These are phyloP conservation scores for Aleiodes testaceus DNA, from an alignment of 2,888 invertebrate species.

Conservation along the genomic window DNA sequence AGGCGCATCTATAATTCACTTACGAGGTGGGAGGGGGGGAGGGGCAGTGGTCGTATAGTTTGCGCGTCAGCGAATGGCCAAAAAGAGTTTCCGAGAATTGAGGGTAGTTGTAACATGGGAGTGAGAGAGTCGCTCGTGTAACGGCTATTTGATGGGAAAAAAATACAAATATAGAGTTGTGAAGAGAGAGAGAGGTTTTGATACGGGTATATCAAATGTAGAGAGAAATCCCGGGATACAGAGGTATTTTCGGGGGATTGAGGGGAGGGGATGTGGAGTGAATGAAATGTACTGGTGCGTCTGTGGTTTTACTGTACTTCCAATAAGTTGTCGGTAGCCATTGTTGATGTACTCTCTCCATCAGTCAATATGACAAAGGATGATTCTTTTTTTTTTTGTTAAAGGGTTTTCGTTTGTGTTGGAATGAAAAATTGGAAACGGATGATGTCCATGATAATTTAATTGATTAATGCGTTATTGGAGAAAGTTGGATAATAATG, in stretches of 20 bases:
- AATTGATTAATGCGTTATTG: too few species aligned
- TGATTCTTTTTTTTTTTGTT: too few species aligned
- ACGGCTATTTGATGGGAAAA: conserved; percentile 40
- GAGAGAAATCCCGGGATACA: conserved; percentile 15
- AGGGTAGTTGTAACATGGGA: neutral
- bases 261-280: conserved; percentile 25
- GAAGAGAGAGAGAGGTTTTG: conserved; percentile 1
- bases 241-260: conserved; percentile 24
- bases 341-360: neutral
- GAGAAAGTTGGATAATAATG: too few species aligned
- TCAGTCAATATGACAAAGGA: neutral
- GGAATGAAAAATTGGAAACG: too few species aligned
- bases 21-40: conserved; percentile 30
- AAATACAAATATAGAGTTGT: conserved; percentile 25
- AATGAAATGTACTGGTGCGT: conserved; percentile 17
- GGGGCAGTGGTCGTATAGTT: conserved; percentile 35
- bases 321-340: conserved; percentile 29
- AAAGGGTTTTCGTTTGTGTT: too few species aligned
- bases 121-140: conserved; percentile 14
- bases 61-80: neutral
- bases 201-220: conserved; percentile 41
- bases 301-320: conserved; percentile 33
- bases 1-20: conserved; percentile 51
- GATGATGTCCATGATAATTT: too few species aligned
- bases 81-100: neutral